A percentile compares a stretch with the other conserved stretches of the same genome.
Evolutionary conservation across 1,140 invertebrate species (phyloP).

Genomic region (Thaumatotibia leucotreta): DNA sequence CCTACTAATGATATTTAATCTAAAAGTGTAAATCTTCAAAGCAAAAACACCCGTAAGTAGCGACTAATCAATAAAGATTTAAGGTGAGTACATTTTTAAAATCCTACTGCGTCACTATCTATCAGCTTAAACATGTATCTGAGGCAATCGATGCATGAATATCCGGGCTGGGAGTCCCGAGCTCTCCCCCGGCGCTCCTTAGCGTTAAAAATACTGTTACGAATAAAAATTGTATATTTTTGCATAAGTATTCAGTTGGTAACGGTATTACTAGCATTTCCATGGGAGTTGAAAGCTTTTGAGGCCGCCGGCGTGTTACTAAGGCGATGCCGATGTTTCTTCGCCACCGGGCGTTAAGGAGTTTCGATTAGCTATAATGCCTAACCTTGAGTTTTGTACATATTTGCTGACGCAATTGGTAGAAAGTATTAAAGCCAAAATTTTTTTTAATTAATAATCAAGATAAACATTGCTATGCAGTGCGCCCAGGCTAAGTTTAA

Average conservation of each 20-base stretch:
- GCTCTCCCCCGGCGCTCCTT: conserved; percentile 38
- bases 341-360: conserved; percentile 37
- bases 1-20: neutral
- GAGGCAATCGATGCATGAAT: conserved; percentile 51
- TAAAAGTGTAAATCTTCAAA: neutral
- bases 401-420: too few relatives aligned
- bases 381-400: too few relatives aligned
- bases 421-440: too few relatives aligned
- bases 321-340: conserved; percentile 53
- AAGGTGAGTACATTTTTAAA: conserved; percentile 16
- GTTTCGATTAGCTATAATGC: conserved; percentile 60
- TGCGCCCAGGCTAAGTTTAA: too few relatives aligned
- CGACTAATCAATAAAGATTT: conserved; percentile 11
- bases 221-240: conserved; percentile 73
- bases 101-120: conserved; percentile 40
- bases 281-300: conserved; percentile 71
- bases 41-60: neutral
- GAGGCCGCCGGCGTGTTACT: conserved; percentile 56
- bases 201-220: conserved; percentile 51
- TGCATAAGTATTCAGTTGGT: conserved; percentile 49
- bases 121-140: conserved; percentile 54
- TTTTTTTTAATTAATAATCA: too few relatives aligned
- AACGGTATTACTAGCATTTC: conserved; percentile 68
- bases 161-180: conserved; percentile 59
- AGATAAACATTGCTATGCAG: too few relatives aligned